Evolutionary conservation across 2,888 invertebrate species (phyloP), one percentile per base, ranked within the genome.

Genomic region (Deilephila elpenor): DNA sequence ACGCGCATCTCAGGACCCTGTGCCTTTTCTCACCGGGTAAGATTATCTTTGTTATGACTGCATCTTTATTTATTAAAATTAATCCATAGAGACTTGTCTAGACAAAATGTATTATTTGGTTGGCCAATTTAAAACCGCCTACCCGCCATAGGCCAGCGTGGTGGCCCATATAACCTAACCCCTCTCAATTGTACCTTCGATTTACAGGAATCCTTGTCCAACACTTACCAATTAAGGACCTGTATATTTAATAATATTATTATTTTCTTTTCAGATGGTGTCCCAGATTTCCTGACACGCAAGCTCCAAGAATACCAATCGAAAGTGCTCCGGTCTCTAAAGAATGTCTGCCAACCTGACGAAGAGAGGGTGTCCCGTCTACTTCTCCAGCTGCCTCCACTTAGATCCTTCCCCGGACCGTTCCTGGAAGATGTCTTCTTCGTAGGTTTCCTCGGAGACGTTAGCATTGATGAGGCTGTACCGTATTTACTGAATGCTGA

Each of bases 381-480:
- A 59, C 91, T 97, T 32, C 91, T 97, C 67, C 96, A 96, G 86
- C 95, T 98, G 75, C 96, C 97, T 0, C 96, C 96, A 6, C 90
- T 98, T 34, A 95, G 97, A 79, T 96, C 96, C 79, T 96, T 97
- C 87, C 96, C 97, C 74, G 96, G 97, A 2, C 93, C 96, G 19
- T 96, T 97, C 76, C 95, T 99, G 73, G 99, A 99, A 90, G 98
- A 99, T 86, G 95, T 99, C 73, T 99, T 99, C 95, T 99, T 99
- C 87, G 97, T 98, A 5, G 98, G 98, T 71, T 96, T 99, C 76
- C 97, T 98, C 70, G 99, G 98, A 6, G 98, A 97, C 89, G 98
- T 99, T 82, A 98, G 98, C 93, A 98, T 99, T 75, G 98, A 99
- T 86, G 98, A 97, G 86, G 98, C 99, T 81, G 97, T 99, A 90